These are phyloP conservation scores for Proisotoma minuta DNA, from an alignment of 2,888 invertebrate species.

Conservation along the genomic window DNA sequence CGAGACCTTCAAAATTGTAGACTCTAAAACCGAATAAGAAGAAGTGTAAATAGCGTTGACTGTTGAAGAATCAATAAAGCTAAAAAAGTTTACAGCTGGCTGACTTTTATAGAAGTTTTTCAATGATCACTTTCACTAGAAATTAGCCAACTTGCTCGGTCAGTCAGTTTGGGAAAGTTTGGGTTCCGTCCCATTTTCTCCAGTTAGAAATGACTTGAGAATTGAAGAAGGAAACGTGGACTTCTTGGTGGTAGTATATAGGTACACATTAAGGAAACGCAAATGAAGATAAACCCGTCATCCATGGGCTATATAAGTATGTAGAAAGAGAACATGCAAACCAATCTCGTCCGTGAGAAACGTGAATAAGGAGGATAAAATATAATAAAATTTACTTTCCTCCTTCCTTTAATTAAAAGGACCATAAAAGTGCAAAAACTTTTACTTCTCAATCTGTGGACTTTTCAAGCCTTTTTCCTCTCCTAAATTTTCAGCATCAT, in stretches of 20 bases:
- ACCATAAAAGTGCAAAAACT: constrained; percentile 13
- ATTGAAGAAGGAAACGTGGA: neutral
- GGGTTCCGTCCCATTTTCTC: neutral
- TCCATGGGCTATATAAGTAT: constrained; percentile 4
- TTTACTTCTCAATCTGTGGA: neutral
- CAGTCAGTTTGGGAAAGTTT: constrained; percentile 9
- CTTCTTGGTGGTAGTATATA: neutral
- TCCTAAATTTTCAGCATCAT: neutral
- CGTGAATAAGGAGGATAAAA: constrained; percentile 8
- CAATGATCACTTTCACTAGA: constrained; percentile 14
- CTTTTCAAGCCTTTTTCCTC: neutral
- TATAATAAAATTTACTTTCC: constrained; percentile 10
- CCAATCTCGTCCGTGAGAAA: neutral
- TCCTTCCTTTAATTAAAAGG: constrained; percentile 14
- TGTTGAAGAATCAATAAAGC: constrained; percentile 4
- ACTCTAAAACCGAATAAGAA: no score
- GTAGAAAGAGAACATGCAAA: neutral
- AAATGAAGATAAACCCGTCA: constrained; percentile 1
- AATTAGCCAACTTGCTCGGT: constrained; percentile 13
- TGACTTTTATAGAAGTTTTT: constrained; percentile 10
- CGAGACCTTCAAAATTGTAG: no score
- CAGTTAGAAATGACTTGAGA: neutral
- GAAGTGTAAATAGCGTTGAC: no score
- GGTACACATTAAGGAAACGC: neutral
- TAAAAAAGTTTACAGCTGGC: neutral